phyloP scores from a whole-genome alignment of 2,797 vertebrate species.

The Poecilia gillii region DNA sequence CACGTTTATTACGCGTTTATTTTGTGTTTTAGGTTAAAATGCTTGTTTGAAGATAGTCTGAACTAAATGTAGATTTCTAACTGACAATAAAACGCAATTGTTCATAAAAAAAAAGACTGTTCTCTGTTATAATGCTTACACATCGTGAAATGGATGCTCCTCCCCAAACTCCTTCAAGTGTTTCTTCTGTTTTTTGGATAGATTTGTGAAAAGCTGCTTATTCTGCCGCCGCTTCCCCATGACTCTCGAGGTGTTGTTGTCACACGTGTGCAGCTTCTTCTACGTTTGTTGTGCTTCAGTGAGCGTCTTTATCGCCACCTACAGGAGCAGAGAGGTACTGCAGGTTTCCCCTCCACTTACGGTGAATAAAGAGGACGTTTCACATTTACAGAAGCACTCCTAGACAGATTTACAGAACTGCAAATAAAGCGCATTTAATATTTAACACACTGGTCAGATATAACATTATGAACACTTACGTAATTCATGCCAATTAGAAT shows the following conservation, averaged over 20 bases:
- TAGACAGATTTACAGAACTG: neutral
- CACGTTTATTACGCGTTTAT: neutral
- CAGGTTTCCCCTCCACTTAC: neutral
- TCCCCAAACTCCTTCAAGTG: conserved; percentile 96
- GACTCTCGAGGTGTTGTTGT: conserved; percentile 20
- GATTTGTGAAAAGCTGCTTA: conserved; percentile 67
- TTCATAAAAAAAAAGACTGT: neutral
- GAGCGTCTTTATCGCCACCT: neutral
- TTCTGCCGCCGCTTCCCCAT: conserved; percentile 89
- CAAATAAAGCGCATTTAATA: neutral
- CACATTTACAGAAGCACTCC: neutral
- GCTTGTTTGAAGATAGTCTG: neutral
- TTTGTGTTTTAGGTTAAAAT: neutral
- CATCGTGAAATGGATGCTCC: conserved; percentile 91
- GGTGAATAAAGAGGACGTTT: neutral
- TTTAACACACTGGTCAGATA: neutral
- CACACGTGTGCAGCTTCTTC: conserved; percentile 48
- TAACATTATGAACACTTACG: neutral
- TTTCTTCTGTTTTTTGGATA: conserved; percentile 92
- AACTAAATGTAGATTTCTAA: conserved; percentile 18
- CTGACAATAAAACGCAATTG: conserved; percentile 12
- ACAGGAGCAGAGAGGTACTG: conserved; percentile 28
- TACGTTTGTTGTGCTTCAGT: neutral
- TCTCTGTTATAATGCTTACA: conserved; percentile 68
- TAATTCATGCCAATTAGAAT: neutral